phyloP scores from a whole-genome alignment of 2,888 invertebrate species.

The Pardosa pseudoannulata region DNA sequence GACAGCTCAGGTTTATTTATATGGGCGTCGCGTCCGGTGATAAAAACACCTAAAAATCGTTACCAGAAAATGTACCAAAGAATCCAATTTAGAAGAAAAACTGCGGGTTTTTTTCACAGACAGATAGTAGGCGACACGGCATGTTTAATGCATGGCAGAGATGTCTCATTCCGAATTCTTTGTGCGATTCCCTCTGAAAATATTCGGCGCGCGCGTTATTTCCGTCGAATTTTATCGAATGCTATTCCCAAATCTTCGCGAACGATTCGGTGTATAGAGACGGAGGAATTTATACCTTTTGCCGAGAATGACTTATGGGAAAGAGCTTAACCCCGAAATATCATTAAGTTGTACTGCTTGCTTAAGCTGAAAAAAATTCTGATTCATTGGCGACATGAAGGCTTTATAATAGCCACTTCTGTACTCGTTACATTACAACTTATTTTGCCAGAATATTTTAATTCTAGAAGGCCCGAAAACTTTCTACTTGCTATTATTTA shows the following conservation, averaged over 20 bases:
- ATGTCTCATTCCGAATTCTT: neutral
- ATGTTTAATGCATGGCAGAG: neutral
- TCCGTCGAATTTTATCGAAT: neutral
- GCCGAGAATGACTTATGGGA: too few species aligned
- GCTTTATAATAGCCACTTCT: too few species aligned
- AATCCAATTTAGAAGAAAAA: conserved; percentile 6
- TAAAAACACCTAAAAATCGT: neutral
- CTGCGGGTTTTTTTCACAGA: neutral
- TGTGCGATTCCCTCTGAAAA: neutral
- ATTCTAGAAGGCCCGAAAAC: too few species aligned
- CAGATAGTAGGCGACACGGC: neutral
- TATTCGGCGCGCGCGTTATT: neutral
- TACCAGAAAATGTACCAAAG: neutral
- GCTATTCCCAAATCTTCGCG: neutral
- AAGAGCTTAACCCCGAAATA: too few species aligned
- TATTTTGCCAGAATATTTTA: too few species aligned
- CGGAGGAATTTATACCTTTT: too few species aligned
- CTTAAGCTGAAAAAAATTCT: too few species aligned
- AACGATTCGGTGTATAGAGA: too few species aligned
- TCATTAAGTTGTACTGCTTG: too few species aligned
- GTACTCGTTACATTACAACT: too few species aligned
- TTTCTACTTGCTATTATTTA: too few species aligned
- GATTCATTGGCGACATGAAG: too few species aligned
- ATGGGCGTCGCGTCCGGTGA: neutral
- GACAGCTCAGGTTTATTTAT: neutral